phyloP scores from a whole-genome alignment of 2,888 invertebrate species.

The Hololepta plana region DNA sequence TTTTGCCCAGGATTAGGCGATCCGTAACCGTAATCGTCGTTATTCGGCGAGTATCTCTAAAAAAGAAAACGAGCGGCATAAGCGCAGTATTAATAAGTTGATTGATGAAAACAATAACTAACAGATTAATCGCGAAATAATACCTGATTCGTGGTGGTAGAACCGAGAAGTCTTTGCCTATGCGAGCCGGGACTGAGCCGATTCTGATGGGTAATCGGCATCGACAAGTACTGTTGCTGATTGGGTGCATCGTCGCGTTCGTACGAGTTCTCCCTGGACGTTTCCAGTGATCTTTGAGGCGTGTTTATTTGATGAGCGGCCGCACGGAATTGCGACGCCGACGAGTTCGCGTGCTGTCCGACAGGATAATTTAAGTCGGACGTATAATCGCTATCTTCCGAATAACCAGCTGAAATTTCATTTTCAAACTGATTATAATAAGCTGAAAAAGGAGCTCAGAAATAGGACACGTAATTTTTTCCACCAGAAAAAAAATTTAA shows the following conservation, averaged over 20 bases:
- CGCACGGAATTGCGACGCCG: slow-evolving; percentile 71
- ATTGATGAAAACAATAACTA: too few relatives aligned
- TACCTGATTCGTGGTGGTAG: background rate
- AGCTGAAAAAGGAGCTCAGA: slow-evolving; percentile 20
- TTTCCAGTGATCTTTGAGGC: slow-evolving; percentile 60
- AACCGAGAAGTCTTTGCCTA: slow-evolving; percentile 11
- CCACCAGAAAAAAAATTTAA: too few relatives aligned
- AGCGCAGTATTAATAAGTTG: too few relatives aligned
- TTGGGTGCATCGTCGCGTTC: slow-evolving; percentile 46
- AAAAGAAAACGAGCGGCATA: too few relatives aligned
- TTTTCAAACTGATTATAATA: slow-evolving; percentile 26
- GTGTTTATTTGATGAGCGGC: slow-evolving; percentile 64
- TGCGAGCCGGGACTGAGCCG: slow-evolving; percentile 25
- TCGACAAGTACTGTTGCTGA: slow-evolving; percentile 16
- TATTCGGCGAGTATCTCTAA: slow-evolving; percentile 23
- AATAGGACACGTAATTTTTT: too few relatives aligned
- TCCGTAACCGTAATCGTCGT: slow-evolving; percentile 25
- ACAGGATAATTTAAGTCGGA: slow-evolving; percentile 90
- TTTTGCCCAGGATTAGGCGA: slow-evolving; percentile 26
- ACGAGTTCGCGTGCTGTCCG: slow-evolving; percentile 77
- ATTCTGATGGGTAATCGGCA: slow-evolving; percentile 16
- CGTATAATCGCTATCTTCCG: slow-evolving; percentile 94
- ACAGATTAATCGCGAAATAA: slow-evolving; percentile 1
- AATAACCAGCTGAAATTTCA: slow-evolving; percentile 66
- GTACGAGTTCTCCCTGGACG: slow-evolving; percentile 67